These are phyloP conservation scores for Hoplostethus atlanticus DNA, from an alignment of 2,797 vertebrate species.

Conservation along the genomic window DNA sequence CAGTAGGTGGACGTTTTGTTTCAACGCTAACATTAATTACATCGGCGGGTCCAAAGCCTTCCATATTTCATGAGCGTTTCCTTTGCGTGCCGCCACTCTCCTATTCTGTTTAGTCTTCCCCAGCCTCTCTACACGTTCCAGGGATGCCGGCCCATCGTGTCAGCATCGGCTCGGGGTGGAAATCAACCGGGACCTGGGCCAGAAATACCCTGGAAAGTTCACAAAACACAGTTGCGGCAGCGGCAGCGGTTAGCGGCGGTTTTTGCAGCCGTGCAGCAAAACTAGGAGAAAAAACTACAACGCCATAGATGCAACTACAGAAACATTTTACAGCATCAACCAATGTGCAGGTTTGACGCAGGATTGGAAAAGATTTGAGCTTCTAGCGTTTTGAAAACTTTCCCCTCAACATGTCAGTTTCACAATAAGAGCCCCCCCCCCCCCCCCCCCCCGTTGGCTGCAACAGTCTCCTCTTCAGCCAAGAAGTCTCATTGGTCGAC, in stretches of 20 bases:
- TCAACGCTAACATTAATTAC: constrained; percentile 78
- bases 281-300: background rate
- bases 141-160: constrained; percentile 57
- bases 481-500: background rate
- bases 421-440: background rate
- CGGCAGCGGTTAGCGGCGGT: background rate
- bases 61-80: constrained; percentile 79
- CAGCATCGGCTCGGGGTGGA: constrained; percentile 48
- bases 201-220: constrained; percentile 61
- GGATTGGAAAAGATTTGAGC: too few species aligned
- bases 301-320: background rate
- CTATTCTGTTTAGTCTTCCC: constrained; percentile 79
- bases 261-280: constrained; percentile 29
- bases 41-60: constrained; percentile 72
- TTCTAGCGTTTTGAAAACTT: constrained; percentile 1
- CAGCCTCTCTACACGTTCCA: constrained; percentile 76
- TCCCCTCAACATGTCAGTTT: constrained; percentile 2
- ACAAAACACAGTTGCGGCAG: constrained; percentile 42
- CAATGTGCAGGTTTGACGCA: too few species aligned
- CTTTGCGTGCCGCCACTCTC: constrained; percentile 66
- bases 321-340: background rate
- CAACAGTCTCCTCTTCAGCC: background rate
- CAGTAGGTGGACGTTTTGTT: constrained; percentile 74
- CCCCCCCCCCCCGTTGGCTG: background rate
- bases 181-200: constrained; percentile 54